Evolutionary conservation across 2,888 invertebrate species (phyloP).

Genomic region (Tetragnatha montana): DNA sequence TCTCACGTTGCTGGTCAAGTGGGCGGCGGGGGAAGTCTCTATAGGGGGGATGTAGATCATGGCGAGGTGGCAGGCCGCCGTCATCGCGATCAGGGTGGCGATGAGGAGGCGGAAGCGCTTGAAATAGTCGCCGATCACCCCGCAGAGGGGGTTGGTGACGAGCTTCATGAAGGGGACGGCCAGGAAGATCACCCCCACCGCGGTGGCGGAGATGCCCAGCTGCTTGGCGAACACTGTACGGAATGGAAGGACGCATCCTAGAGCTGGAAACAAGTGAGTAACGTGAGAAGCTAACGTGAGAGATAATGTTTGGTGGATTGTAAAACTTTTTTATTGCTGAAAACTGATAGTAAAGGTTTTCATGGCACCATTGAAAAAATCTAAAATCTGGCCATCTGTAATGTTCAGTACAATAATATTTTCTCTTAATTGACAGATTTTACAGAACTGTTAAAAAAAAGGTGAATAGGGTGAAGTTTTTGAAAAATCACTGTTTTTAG

Average conservation of each 20-base stretch:
- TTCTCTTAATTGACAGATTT: no score
- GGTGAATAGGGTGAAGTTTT: no score
- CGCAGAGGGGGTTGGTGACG: conserved; percentile 70
- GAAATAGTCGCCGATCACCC: conserved; percentile 70
- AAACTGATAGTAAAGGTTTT: no score
- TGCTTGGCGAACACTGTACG: conserved; percentile 69
- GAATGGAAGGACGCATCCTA: conserved; percentile 69
- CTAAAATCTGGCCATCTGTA: no score
- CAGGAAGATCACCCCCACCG: conserved; percentile 70
- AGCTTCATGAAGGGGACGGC: conserved; percentile 71
- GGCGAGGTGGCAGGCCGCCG: conserved; percentile 25
- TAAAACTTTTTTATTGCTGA: no score
- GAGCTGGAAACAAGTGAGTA: conserved; percentile 73
- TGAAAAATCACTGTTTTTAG: no score
- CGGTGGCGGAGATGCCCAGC: conserved; percentile 69
- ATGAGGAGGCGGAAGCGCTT: conserved; percentile 50
- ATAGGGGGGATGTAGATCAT: conserved; percentile 49
- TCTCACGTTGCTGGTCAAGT: neutral
- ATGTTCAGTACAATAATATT: no score
- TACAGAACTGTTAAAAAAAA: no score
- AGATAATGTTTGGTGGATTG: no score
- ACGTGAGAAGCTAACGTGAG: no score
- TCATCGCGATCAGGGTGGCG: conserved; percentile 18
- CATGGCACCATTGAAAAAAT: no score
- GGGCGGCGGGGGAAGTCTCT: neutral